Base-by-base conservation (phyloP, 2,797 vertebrate species). In the Micromesistius poutassou region DNA sequence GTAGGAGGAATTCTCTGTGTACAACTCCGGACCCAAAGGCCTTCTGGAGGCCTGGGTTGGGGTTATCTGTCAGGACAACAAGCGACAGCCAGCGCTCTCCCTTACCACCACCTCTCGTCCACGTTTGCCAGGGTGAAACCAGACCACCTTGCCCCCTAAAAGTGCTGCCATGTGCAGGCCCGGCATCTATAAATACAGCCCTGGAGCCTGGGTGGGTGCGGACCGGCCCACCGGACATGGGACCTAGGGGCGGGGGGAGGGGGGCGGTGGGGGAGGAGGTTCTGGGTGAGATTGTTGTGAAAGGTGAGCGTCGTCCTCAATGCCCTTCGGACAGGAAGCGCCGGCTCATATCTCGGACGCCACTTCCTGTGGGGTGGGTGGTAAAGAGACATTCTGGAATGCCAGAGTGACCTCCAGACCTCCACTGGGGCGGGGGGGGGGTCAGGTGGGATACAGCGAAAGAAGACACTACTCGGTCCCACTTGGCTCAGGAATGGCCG, bases 301-400 rank as follows among this genome's bases (percentile, higher is more conserved):
- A 91, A 89, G 83, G 79, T 81, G 86, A 91, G 87, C n/a, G 68
- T 22, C 46, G 77, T 80, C 85, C 85, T 83, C 78, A 68, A 76
- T 73, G 84, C 82, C 71, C 76, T 82, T 55, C 76, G 12, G 77
- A 86, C 86, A 87, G 91, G 88, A 93, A 93, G 78, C 62, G 88
- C 89, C 88, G 88, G 87, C 89, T 93, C 91, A 89, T 86, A 85
- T 90, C 84, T 90, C 86, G 38, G 75, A 79, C 79, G 82, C 83
- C 0, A 70, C 66, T 92, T 92, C 90, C 91, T 90, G 89, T 19
- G n/a, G 42, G 10, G 14, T 2, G 42, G 13, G 46, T 4, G 2
- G 89, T 90, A 91, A 91, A 90, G 36, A 79, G 89, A 91, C 82
- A 91, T 89, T 85, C 82, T 82, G 85, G 86, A 85, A 86, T 73